phyloP scores from a whole-genome alignment of 64 coral and sea anemone genomes.

The Actinia tenebrosa region DNA sequence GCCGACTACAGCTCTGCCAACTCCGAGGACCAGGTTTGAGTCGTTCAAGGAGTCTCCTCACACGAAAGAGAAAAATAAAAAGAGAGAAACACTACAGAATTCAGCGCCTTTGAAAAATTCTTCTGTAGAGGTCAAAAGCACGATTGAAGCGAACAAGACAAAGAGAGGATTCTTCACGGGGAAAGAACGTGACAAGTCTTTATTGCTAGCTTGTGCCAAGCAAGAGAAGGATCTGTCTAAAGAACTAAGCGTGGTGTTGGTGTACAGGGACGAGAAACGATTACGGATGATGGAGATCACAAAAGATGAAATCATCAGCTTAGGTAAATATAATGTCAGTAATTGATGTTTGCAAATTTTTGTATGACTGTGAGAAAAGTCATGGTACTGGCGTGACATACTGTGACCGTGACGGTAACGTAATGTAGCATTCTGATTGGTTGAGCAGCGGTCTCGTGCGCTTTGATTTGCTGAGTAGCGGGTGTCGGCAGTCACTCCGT shows the following conservation, averaged over 20 bases:
- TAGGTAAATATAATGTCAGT: conserved; percentile 3
- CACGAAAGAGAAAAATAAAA: neutral
- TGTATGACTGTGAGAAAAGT: too few species aligned
- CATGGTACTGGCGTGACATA: too few species aligned
- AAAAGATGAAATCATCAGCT: conserved; percentile 22
- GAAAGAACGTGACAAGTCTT: conserved; percentile 6
- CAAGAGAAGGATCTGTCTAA: neutral
- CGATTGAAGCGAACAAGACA: neutral
- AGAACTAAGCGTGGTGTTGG: conserved; percentile 18
- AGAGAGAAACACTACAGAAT: neutral
- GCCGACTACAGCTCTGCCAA: neutral
- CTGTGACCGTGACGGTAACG: too few species aligned
- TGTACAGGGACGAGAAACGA: conserved; percentile 12
- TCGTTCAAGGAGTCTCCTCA: neutral
- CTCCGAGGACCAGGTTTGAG: neutral
- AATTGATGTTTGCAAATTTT: neutral
- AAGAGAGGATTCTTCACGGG: neutral
- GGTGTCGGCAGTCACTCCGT: too few species aligned
- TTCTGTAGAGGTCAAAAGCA: neutral
- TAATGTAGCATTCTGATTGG: too few species aligned
- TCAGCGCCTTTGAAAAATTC: neutral
- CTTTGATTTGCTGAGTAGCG: neutral
- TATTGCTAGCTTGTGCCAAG: conserved; percentile 3
- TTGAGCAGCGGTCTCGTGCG: neutral
- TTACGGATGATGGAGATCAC: conserved; percentile 26